Conservation (phyloP, 2,113 vertebrate genomes). For the Nibea coibor region DNA sequence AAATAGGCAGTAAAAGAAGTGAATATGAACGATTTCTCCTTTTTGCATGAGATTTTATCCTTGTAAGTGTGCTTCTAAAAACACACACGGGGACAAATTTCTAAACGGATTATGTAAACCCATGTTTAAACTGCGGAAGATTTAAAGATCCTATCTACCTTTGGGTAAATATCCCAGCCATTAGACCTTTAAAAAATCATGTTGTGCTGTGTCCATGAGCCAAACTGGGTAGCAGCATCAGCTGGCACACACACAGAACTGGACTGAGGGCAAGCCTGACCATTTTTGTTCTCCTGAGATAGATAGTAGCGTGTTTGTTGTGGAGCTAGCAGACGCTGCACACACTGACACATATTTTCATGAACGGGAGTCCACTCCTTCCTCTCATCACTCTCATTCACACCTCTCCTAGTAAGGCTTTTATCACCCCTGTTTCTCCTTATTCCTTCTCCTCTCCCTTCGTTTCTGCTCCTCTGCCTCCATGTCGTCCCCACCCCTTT, state of each 20-base stretch:
- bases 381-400: slow-evolving; percentile 42
- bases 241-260: slow-evolving; percentile 47
- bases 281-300: slow-evolving; percentile 48
- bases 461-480: slow-evolving; percentile 26
- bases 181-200: slow-evolving; percentile 34
- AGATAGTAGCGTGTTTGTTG: slow-evolving; percentile 51
- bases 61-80: neutral
- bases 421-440: slow-evolving; percentile 22
- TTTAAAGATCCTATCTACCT: slow-evolving; percentile 29
- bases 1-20: slow-evolving; percentile 22
- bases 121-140: slow-evolving; percentile 14
- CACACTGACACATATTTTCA: slow-evolving; percentile 62
- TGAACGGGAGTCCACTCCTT: slow-evolving; percentile 30
- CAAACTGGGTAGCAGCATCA: slow-evolving; percentile 53
- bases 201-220: slow-evolving; percentile 37
- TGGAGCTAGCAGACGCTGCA: slow-evolving; percentile 40
- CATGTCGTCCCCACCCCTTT: neutral
- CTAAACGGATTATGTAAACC: slow-evolving; percentile 36
- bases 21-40: slow-evolving; percentile 19
- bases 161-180: slow-evolving; percentile 18
- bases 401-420: slow-evolving; percentile 32
- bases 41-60: slow-evolving; percentile 17
- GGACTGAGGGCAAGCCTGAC: slow-evolving; percentile 48
- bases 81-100: slow-evolving; percentile 15
- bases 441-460: slow-evolving; percentile 28